Evolutionary conservation across 1,140 invertebrate genomes (phyloP).

Genomic region (Portunus trituberculatus): DNA sequence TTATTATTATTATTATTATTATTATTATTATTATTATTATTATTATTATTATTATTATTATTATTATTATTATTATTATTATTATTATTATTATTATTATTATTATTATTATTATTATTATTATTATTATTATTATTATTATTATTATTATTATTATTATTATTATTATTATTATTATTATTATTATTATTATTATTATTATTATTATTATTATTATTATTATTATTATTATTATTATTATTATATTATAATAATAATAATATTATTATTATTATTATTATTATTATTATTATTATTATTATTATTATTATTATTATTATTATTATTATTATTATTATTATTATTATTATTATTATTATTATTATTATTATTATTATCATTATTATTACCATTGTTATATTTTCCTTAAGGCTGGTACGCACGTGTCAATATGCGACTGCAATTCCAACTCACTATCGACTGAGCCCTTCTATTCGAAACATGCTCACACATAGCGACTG

Average conservation of each 20-base stretch:
- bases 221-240: slow-evolving; percentile 4
- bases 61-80: no score
- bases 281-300: background rate
- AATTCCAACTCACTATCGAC: background rate
- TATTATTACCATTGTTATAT: no score
- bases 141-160: background rate
- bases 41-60: no score
- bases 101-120: no score
- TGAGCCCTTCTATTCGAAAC: no score
- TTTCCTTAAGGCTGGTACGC: no score
- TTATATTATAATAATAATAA: slow-evolving; percentile 38
- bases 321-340: slow-evolving; percentile 1
- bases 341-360: background rate
- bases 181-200: background rate
- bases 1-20: no score
- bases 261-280: slow-evolving; percentile 26
- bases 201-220: slow-evolving; percentile 29
- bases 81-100: no score
- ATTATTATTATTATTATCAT: background rate
- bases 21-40: no score
- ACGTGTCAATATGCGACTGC: background rate
- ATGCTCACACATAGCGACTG: no score
- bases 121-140: no score
- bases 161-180: background rate
- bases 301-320: slow-evolving; percentile 6